Percentiles rank a stretch among this genome's conserved stretches.
Conservation (phyloP, 2,888 invertebrate genomes). For the Cryptocheilus praepositus region DNA sequence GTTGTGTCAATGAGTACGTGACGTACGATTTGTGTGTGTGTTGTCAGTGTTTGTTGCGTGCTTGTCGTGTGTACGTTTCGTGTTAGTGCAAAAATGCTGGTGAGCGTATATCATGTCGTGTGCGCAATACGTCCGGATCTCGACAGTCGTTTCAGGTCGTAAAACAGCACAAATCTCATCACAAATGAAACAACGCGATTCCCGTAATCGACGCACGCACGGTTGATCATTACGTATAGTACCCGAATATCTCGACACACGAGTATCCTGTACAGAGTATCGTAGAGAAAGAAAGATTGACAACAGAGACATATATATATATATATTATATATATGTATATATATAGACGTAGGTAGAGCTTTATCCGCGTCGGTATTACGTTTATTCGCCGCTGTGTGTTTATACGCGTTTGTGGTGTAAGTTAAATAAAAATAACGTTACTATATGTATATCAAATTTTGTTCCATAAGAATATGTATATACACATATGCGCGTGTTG, state of each 20-base stretch:
- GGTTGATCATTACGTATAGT: too few species aligned
- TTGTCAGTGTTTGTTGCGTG: neutral
- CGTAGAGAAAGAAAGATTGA: too few species aligned
- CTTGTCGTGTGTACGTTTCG: neutral
- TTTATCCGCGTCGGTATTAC: neutral
- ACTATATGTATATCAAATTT: constrained; percentile 60
- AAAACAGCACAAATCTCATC: too few species aligned
- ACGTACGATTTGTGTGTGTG: constrained; percentile 5
- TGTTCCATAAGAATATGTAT: constrained; percentile 52
- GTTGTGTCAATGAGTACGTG: neutral
- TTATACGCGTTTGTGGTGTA: constrained; percentile 30
- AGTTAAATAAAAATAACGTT: constrained; percentile 67
- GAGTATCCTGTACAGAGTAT: too few species aligned
- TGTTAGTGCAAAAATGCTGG: neutral
- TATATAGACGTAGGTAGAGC: neutral
- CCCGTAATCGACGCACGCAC: too few species aligned
- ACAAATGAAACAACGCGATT: too few species aligned
- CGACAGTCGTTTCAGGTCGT: too few species aligned
- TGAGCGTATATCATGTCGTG: neutral
- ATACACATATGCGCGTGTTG: constrained; percentile 20
- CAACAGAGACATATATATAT: too few species aligned
- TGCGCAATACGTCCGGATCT: neutral
- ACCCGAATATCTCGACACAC: too few species aligned
- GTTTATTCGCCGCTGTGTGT: constrained; percentile 10
- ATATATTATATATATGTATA: neutral